These are phyloP conservation scores for Cotesia typhae DNA, from an alignment of 1,140 invertebrate genomes.

Conservation along the genomic window DNA sequence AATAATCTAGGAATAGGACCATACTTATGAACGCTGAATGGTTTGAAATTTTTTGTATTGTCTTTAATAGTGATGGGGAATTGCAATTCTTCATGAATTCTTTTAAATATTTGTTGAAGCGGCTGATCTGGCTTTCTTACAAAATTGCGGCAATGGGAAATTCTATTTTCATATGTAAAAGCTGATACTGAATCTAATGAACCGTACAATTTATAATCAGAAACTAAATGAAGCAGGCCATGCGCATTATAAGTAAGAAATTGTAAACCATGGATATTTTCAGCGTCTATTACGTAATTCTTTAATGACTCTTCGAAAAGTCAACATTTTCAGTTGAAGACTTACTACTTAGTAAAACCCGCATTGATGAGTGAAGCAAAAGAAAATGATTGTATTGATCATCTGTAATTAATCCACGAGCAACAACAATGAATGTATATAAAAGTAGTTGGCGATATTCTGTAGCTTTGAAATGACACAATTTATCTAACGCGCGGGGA, in stretches of 20 bases:
- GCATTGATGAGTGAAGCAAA: constrained; percentile 50
- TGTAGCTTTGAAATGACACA: constrained; percentile 59
- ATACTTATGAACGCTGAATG: not conserved
- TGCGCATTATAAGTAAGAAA: constrained; percentile 49
- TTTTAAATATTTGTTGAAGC: constrained; percentile 44
- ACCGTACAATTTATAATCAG: constrained; percentile 56
- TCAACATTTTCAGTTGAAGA: constrained; percentile 25
- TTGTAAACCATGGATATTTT: constrained; percentile 41
- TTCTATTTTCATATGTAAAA: too few species aligned
- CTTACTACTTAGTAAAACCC: constrained; percentile 41
- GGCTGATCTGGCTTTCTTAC: constrained; percentile 42
- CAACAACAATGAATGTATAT: constrained; percentile 55
- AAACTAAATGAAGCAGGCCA: constrained; percentile 52
- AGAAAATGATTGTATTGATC: constrained; percentile 56
- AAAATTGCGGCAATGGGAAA: constrained; percentile 50
- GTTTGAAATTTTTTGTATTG: not conserved
- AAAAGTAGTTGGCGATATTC: constrained; percentile 59
- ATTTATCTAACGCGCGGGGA: constrained; percentile 45
- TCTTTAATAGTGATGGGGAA: not conserved
- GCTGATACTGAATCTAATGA: constrained; percentile 55
- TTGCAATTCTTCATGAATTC: not conserved
- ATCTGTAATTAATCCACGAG: constrained; percentile 39
- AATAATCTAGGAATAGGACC: not conserved
- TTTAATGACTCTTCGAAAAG: constrained; percentile 32
- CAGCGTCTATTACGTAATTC: constrained; percentile 34